Evolutionary conservation across 2,888 invertebrate genomes (phyloP).

Genomic region (Koerneria pararmatus): DNA sequence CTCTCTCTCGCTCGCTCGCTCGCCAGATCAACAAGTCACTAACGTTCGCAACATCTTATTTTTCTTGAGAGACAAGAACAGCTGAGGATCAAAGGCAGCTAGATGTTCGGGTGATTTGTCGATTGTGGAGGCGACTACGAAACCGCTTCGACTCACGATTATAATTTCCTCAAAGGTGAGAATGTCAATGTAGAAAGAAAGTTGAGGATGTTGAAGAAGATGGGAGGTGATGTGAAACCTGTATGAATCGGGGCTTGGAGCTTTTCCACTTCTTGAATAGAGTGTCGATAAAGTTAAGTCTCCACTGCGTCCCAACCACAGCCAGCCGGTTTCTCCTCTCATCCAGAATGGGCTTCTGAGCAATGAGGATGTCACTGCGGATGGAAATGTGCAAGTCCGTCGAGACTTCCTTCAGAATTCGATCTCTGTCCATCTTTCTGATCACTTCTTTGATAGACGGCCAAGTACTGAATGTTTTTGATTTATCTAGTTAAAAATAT

Average conservation of each 20-base stretch:
- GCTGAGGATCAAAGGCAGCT: constrained; percentile 38
- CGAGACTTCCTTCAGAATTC: constrained; percentile 18
- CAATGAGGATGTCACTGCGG: constrained; percentile 24
- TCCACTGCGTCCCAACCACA: constrained; percentile 47
- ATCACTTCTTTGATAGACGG: constrained; percentile 31
- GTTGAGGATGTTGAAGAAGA: no score
- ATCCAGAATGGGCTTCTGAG: constrained; percentile 13
- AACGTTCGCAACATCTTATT: neutral
- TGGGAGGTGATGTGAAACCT: no score
- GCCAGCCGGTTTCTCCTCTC: constrained; percentile 35
- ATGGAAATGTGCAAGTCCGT: constrained; percentile 28
- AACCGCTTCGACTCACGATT: constrained; percentile 37
- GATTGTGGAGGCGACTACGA: constrained; percentile 34
- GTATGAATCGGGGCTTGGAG: constrained; percentile 16
- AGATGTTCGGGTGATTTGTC: constrained; percentile 26
- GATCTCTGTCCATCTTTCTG: constrained; percentile 35
- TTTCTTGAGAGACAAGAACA: constrained; percentile 34
- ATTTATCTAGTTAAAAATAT: no score
- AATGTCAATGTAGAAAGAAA: no score
- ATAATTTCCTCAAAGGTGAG: no score
- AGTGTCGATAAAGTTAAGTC: constrained; percentile 34
- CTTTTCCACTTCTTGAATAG: constrained; percentile 37
- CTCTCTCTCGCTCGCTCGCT: no score
- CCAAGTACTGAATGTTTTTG: constrained; percentile 29
- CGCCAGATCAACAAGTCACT: no score